Percentiles rank a stretch among this genome's conserved stretches.
Evolutionary conservation across 2,113 vertebrate genomes (phyloP).

Genomic region (Atherinomorus stipes): DNA sequence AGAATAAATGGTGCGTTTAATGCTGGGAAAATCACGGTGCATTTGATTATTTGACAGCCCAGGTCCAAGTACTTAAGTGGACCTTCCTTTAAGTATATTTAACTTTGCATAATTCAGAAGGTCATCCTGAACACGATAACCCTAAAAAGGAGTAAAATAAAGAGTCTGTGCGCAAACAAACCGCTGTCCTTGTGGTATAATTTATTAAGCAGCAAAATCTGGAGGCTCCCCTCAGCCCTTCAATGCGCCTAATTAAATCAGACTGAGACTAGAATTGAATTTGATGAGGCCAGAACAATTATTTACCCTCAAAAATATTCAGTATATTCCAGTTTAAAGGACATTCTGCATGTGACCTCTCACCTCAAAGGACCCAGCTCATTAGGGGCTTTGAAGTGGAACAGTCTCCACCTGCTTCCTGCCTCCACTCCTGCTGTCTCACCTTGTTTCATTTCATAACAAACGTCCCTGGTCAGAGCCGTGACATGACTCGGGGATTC

Average conservation of each 20-base stretch:
- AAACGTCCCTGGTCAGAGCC: conserved; percentile 33
- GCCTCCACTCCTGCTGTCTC: conserved; percentile 15
- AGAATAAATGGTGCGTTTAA: too few species aligned
- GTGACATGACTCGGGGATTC: conserved; percentile 28
- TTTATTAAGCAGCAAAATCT: conserved; percentile 16
- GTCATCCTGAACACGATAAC: conserved; percentile 12
- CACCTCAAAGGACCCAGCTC: not conserved
- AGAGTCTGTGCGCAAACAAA: conserved; percentile 15
- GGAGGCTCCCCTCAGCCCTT: conserved; percentile 19
- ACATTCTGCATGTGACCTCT: not conserved
- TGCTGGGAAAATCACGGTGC: too few species aligned
- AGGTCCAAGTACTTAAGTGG: not conserved
- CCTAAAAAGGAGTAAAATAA: conserved; percentile 13
- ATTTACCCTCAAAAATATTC: conserved; percentile 22
- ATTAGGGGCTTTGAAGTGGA: conserved; percentile 29
- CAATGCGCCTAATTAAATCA: conserved; percentile 39
- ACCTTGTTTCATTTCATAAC: conserved; percentile 30
- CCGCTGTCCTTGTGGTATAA: conserved; percentile 43
- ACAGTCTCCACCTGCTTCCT: conserved; percentile 46
- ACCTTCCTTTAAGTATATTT: not conserved
- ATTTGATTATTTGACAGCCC: not conserved
- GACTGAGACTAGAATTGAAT: conserved; percentile 7
- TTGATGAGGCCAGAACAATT: conserved; percentile 3
- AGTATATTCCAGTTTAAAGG: not conserved
- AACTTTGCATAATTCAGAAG: conserved; percentile 7